phyloP scores from a whole-genome alignment of 2,888 invertebrate species.

The Furcula furcula region DNA sequence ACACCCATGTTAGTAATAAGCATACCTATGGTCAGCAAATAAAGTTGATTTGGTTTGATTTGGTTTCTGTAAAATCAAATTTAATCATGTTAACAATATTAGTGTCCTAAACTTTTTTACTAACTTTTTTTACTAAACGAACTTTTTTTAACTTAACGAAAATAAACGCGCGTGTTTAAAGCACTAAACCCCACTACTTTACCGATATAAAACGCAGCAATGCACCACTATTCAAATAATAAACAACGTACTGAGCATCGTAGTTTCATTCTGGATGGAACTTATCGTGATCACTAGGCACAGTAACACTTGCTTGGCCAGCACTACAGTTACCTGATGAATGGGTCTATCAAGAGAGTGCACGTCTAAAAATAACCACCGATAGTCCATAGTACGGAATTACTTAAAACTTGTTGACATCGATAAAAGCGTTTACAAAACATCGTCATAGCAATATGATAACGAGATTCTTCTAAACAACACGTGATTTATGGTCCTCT shows the following conservation, averaged over 20 bases:
- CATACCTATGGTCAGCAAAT: no score
- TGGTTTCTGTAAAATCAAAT: no score
- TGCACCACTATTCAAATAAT: conserved; percentile 7
- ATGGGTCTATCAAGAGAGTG: conserved; percentile 43
- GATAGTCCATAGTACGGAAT: conserved; percentile 65
- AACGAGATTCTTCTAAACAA: conserved; percentile 39
- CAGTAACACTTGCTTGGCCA: conserved; percentile 49
- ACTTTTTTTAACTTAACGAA: no score
- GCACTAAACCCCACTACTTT: no score
- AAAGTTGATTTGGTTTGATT: no score
- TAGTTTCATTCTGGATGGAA: conserved; percentile 44
- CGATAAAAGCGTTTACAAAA: conserved; percentile 66
- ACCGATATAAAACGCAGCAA: conserved; percentile 1
- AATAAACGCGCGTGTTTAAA: no score
- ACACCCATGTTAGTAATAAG: no score
- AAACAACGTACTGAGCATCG: conserved; percentile 52
- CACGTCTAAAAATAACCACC: conserved; percentile 58
- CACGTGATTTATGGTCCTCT: conserved; percentile 28
- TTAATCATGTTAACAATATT: no score
- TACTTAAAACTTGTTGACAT: conserved; percentile 69
- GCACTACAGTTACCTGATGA: conserved; percentile 56
- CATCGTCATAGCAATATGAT: conserved; percentile 55
- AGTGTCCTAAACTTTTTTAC: no score
- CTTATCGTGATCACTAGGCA: conserved; percentile 34
- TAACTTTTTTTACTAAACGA: no score